Percentiles rank a stretch among this genome's conserved stretches.
phyloP scores from a whole-genome alignment of 2,113 vertebrate species.

The Neogobius melanostomus region DNA sequence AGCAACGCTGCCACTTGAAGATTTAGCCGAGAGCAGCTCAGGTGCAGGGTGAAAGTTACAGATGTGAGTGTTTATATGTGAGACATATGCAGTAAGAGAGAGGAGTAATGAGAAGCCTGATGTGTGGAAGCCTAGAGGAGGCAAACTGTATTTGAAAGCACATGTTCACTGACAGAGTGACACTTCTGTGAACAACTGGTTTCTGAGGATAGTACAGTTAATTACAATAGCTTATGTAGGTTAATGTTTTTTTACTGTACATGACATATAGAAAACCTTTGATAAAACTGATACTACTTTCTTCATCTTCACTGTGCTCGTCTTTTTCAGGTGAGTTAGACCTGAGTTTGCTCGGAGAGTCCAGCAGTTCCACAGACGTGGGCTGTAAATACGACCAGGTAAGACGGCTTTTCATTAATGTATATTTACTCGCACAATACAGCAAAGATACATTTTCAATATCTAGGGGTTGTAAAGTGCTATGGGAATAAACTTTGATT shows the following conservation, averaged over 20 bases:
- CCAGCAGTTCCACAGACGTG: slow-evolving; percentile 76
- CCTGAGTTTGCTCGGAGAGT: slow-evolving; percentile 81
- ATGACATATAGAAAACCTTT: too few species aligned
- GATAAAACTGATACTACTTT: too few species aligned
- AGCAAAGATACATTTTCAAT: too few species aligned
- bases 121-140: not conserved
- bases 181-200: too few species aligned
- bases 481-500: too few species aligned
- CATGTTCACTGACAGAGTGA: too few species aligned
- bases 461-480: too few species aligned
- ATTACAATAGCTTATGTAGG: too few species aligned
- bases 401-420: slow-evolving; percentile 36
- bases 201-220: too few species aligned
- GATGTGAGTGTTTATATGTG: not conserved
- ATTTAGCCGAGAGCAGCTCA: not conserved
- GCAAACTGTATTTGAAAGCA: not conserved
- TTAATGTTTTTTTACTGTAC: too few species aligned
- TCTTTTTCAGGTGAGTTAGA: slow-evolving; percentile 84
- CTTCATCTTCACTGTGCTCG: not conserved
- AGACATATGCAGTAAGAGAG: not conserved
- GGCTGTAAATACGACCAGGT: slow-evolving; percentile 88
- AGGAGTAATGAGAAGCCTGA: not conserved
- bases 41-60: not conserved
- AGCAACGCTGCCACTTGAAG: not conserved
- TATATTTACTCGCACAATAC: too few species aligned